Evolutionary conservation across 2,888 invertebrate species (phyloP), one percentile per base, ranked within the genome.

Genomic region (Aphrophora alni): DNA sequence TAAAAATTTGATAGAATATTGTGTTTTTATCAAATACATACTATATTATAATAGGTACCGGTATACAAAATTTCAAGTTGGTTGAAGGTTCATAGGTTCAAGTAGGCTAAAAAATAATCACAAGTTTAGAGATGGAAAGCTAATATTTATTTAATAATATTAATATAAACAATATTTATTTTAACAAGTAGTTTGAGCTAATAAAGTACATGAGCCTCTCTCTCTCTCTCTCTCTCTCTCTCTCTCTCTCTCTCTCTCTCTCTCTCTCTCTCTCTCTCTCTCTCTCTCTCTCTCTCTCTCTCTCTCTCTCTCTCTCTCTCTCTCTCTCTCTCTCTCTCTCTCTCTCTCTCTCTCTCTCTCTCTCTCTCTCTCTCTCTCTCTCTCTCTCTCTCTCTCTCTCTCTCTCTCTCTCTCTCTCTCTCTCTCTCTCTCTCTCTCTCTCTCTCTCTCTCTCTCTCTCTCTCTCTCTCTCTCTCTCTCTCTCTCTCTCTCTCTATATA

Each of bases 201-300:
- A n/a, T n/a, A n/a, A n/a, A n/a, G n/a, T n/a, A n/a, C n/a, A n/a
- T n/a, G n/a, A 12, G 10, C 69, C 69, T 69, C 69, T 69, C 69
- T 69, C 69, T 69, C 69, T 69, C 69, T 69, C 69, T 69, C 69
- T 69, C 69, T 69, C 69, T 69, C 69, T 69, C 69, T 69, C 69
- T 69, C 69, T 69, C 69, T 69, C 69, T 69, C 69, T 69, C 69
- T 69, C 69, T 69, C 69, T 69, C 69, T 69, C 69, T 69, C 69
- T 69, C 69, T 69, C 69, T 69, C 69, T 69, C 69, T 69, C 69
- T 69, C 69, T 69, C 69, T 69, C 69, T 69, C 69, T 69, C 69
- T 69, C 69, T 69, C 69, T 69, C 69, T 69, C 69, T 69, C 69
- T 69, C 69, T 69, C 69, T 69, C 69, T 69, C 69, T 69, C 69